Base-by-base conservation (phyloP, 2,113 vertebrate species). In the Protomyctophum bolini region DNA sequence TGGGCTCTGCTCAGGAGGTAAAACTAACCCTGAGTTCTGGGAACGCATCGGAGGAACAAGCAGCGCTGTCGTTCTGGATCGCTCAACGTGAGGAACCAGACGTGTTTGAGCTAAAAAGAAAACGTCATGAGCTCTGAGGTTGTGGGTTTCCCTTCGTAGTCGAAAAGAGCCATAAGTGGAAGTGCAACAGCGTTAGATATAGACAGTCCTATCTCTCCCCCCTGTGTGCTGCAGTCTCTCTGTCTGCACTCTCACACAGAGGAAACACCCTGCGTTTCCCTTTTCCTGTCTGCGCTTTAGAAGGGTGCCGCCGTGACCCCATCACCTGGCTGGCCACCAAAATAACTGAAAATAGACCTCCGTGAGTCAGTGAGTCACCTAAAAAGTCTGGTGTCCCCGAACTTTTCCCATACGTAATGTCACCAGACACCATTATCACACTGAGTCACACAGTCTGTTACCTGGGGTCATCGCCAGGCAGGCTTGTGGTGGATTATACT, bases 231-330 rank as follows among this genome's bases (percentile, higher is more conserved):
- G 8, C 28, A 41, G 45, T 21, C 7, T 62, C 54, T 57, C 68
- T 72, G 68, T 71, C 59, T 75, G 66, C 63, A 56, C 76, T 76
- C 55, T 50, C 66, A 78, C 73, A 80, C 75, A 89, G 33, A 81
- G 89, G 89, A 91, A 91, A 88, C 79, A 49, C 79, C 79, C 71
- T 66, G 50, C 33, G 68, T 86, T 88, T 90, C 82, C 86, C 21
- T 86, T 41, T 92, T 93, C 91, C 91, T 91, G 87, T 81, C 86
- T 90, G 74, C 12, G 63, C 21, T 28, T 41, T 6, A 58, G 74
- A 61, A 48, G 70, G 63, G 33, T 72, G 6, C 58, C 14, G 66
- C 46, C 72, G 47, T 70, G 56, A 83, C 76, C 33, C 68, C 50
- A 48, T 75, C 81, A 85, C 70, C 78, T 75, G 59, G 58, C 50